Evolutionary conservation across 2,113 vertebrate genomes (phyloP), one percentile per base, ranked within the genome.

Genomic region (Halichoeres trimaculatus): DNA sequence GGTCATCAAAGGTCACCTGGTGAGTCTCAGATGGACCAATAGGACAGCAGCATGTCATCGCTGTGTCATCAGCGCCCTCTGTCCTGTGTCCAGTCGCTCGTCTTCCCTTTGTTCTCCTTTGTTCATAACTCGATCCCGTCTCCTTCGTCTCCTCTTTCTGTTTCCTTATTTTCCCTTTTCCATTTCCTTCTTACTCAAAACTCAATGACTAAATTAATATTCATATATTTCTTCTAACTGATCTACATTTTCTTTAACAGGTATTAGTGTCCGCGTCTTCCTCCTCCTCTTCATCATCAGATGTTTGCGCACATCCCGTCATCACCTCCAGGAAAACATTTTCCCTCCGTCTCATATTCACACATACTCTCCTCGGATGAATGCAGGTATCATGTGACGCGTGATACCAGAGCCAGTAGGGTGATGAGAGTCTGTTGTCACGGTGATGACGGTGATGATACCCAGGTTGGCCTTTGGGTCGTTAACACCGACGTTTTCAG

Each of bases 1-100:
- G 84, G 86, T 81, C 76, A 55, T 8, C 58, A 60, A 41, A 57
- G 87, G 80, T 86, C 73, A 87, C 68, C 66, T 76, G 74, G 26
- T 67, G 74, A 56, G 62, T 47, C 45, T 48, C 51, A 19, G 11
- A 20, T 70, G 57, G 76, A 70, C 90, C 88, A 80, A 84, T 85
- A 0, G 58, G 71, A 74, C 62, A 16, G 62, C 66, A 22, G 61
- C 36, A 10, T 84, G 77, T 81, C 70, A 48, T 63, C 26, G 5
- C 2, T 43, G 13, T 79, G 58, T 67, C 78, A 74, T 48, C 87
- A n/a, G n/a, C n/a, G n/a, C n/a, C n/a, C n/a, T n/a, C n/a, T n/a
- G n/a, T n/a, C n/a, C n/a, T n/a, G n/a, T n/a, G n/a, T n/a, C n/a
- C n/a, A 23, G 0, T 60, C 38, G 45, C 16, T 17, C 48, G 5